Evolutionary conservation across 2,797 vertebrate genomes (phyloP).

Genomic region (Sebastes minor): DNA sequence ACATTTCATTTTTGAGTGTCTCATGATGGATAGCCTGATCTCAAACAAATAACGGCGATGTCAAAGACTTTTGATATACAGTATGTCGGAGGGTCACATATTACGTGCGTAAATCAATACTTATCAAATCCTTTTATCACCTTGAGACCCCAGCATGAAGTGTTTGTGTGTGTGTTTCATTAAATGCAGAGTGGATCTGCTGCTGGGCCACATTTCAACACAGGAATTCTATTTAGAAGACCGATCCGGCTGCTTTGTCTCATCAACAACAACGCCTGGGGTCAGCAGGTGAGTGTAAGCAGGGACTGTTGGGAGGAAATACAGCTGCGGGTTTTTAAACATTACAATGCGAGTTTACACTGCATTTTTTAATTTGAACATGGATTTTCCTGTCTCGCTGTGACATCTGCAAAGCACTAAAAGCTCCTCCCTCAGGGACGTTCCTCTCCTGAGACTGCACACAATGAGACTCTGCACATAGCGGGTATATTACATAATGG

Average conservation of each 20-base stretch:
- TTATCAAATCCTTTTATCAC: conserved; percentile 72
- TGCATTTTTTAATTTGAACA: conserved; percentile 42
- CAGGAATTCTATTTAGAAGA: conserved; percentile 48
- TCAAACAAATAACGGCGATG: conserved; percentile 56
- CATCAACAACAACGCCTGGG: conserved; percentile 35
- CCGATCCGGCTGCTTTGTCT: conserved; percentile 41
- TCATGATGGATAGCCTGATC: conserved; percentile 62
- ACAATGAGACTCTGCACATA: not conserved
- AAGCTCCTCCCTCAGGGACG: conserved; percentile 10
- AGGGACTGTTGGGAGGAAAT: conserved; percentile 26
- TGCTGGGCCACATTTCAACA: conserved; percentile 48
- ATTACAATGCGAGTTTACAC: conserved; percentile 29
- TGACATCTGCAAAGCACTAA: conserved; percentile 46
- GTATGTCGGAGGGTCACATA: conserved; percentile 61
- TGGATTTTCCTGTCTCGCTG: conserved; percentile 15
- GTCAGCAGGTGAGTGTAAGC: conserved; percentile 29
- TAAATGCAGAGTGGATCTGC: conserved; percentile 62
- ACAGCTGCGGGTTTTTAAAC: conserved; percentile 13
- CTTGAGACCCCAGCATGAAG: conserved; percentile 61
- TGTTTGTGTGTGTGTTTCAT: conserved; percentile 58
- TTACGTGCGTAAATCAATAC: conserved; percentile 76
- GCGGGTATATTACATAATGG: not conserved
- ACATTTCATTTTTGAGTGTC: conserved; percentile 26
- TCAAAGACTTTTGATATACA: conserved; percentile 64
- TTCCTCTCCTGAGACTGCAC: not conserved